Evolutionary conservation across 2,888 invertebrate species (phyloP), one percentile per base, ranked within the genome.

Genomic region (Drosophila demipolita): DNA sequence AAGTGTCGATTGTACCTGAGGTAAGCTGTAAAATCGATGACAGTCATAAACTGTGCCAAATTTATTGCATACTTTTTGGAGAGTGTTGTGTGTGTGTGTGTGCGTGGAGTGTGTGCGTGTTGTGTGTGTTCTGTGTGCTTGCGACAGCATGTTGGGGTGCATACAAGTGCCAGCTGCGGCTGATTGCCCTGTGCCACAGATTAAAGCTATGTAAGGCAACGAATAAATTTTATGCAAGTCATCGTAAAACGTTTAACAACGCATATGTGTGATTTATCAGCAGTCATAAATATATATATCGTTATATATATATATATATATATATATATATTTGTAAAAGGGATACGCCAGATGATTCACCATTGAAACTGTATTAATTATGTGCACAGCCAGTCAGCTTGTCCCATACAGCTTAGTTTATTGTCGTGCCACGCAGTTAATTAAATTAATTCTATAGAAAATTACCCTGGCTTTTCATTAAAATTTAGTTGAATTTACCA

Each of bases 51-150:
- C 74, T 75, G 55, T 74, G 17, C 77, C 65, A 63, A 85, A 89
- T 90, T 90, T 90, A 90, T 89, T 75, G 82, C 88, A 76, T 75
- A 86, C 90, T 89, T 83, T 49, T 38, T 60, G 54, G 69, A 54
- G 66, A 9, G 45, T 4, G 8, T 23, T 45, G 20, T 8, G 58
- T 42, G 17, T 29, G 32, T 40, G 49, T 55, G 52, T 3, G 35
- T 26, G 17, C 2, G 36, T 61, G 63, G 38, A 48, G 64, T 15
- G 36, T 8, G 40, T 8, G 38, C 4, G 23, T 26, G 23, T 23
- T 9, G 9, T 9, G 11, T 11, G 11, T 6, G 0, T 1, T 38
- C 20, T 12, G 49, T 55, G 17, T 23, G 33, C 50, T 48, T 35
- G 38, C 38, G 45, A 57, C 45, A 60, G 32, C 59, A 40, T 57